Evolutionary conservation across 1,140 invertebrate genomes (phyloP), one percentile per base, ranked within the genome.

Genomic region (Aphelenchoides besseyi): DNA sequence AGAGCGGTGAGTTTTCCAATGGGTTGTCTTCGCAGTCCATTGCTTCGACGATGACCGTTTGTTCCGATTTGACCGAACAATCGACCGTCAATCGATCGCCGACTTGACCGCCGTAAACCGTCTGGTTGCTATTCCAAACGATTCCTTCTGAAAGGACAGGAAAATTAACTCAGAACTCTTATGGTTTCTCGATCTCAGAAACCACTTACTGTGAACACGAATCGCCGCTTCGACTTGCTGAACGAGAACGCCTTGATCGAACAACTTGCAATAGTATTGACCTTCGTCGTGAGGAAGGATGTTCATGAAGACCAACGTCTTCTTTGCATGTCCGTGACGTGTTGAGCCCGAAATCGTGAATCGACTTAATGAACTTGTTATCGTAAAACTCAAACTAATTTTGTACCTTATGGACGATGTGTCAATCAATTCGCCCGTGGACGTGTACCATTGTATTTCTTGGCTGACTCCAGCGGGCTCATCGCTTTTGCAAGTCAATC

Each of bases 251-350:
- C 63, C 63, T 53, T 37, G 1, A 2, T 66, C 63, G 30, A 66
- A 66, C 1, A 66, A 32, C 63, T 66, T 33, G 36, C 63, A 66
- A 8, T 66, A 66, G 63, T 66, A 66, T 12, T 16, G 16, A 2
- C 63, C 63, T 35, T 66, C 63, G 32, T 66, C 63, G 63, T 66
- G 63, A 1, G 63, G 63, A 16, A 23, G 1, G 3, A 66, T 66
- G 30, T 29, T 18, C 1, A 29, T 66, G 3, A 66, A 66, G 3
- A 66, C 30, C 18, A 66, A 3, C 16, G 63, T 61, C 28, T 37
- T 16, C 12, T 37, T 33, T 26, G 36, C 63, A 16, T 55, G 12
- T 33, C 16, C 63, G 8, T 29, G n/a, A 2, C 36, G 26, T 26
- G 30, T 18, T 26, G n/a, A n/a, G 16, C n/a, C 30, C 2, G 63